Evolutionary conservation across 2,113 vertebrate species (phyloP).

Genomic region (Cynopterus brachyotis): DNA sequence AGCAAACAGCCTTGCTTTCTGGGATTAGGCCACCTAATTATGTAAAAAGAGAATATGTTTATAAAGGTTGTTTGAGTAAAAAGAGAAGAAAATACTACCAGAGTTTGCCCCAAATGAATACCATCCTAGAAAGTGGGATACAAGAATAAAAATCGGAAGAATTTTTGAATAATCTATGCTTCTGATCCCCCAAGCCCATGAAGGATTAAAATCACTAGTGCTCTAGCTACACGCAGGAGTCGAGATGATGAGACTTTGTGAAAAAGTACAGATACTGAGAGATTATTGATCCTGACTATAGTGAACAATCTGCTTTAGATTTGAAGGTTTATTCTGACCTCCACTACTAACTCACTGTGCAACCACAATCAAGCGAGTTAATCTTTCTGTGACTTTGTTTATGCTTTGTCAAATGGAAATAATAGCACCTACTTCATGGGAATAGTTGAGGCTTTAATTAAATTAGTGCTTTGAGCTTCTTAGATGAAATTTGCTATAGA

Average conservation of each 20-base stretch:
- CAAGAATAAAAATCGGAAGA: neutral
- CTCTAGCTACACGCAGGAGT: neutral
- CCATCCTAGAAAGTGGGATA: neutral
- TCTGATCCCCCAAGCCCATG: neutral
- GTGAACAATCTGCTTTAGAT: neutral
- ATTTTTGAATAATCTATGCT: neutral
- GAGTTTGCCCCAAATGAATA: neutral
- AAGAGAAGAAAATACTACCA: neutral
- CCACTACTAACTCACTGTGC: neutral
- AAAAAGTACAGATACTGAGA: neutral
- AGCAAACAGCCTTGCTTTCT: constrained; percentile 56
- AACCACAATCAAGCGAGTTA: neutral
- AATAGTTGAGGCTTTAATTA: constrained; percentile 61
- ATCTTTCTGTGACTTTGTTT: constrained; percentile 51
- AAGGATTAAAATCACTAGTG: neutral
- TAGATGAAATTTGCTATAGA: constrained; percentile 55
- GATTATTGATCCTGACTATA: neutral
- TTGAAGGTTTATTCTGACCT: neutral
- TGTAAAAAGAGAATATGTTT: neutral
- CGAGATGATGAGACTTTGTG: neutral
- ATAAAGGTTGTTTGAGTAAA: neutral
- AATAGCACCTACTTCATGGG: neutral
- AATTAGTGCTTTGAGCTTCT: constrained; percentile 60
- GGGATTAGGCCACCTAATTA: constrained; percentile 46
- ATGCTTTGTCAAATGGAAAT: constrained; percentile 54